Base-by-base conservation (phyloP, 2,113 vertebrate genomes). In the Neodontobutis hainanensis region DNA sequence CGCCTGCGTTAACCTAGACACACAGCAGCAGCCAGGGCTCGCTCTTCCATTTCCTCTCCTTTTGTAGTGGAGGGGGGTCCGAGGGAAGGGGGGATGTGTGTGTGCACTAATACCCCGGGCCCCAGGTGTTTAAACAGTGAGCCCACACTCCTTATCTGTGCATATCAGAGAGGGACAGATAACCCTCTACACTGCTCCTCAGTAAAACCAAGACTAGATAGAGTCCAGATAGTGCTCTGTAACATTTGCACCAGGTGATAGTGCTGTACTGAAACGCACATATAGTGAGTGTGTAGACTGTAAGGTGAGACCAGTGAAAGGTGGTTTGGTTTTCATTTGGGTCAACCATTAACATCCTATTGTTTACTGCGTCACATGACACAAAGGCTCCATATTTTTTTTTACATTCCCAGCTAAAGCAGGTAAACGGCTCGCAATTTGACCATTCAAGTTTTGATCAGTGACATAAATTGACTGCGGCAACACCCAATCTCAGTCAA, bases 91-190 rank as follows among this genome's bases (percentile, higher is more conserved):
- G 74, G 80, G 52, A 70, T 49, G 45, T 27, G 80, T 67, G 82
- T 84, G 77, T 27, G 66, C 70, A 72, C 82, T 84, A 91, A 88
- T 85, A 81, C 83, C 82, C 65, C 0, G 45, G 70, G 79, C 61
- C 65, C 61, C 64, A 73, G 36, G 84, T 92, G 91, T 94, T 93
- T 91, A 91, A 92, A 90, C 87, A 77, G 89, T 85, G 90, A 88
- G 90, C 86, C 85, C 75, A 57, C 69, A 77, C 82, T 76, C 59
- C 89, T 89, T 94, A 94, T 94, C 94, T 90, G 89, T 84, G 81
- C 87, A 75, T 92, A 94, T 95, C 92, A 78, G 86, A 90, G 78
- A 34, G 57, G 75, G 53, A 65, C 92, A 83, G 94, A 95, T 96
- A 95, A 95, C 94, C 93, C 88, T 85, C 80, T 64, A 92, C 91